Percentiles rank a stretch among this genome's conserved stretches.
These are phyloP conservation scores for Drosophila watanabei DNA, from an alignment of 1,140 invertebrate species.

Conservation along the genomic window DNA sequence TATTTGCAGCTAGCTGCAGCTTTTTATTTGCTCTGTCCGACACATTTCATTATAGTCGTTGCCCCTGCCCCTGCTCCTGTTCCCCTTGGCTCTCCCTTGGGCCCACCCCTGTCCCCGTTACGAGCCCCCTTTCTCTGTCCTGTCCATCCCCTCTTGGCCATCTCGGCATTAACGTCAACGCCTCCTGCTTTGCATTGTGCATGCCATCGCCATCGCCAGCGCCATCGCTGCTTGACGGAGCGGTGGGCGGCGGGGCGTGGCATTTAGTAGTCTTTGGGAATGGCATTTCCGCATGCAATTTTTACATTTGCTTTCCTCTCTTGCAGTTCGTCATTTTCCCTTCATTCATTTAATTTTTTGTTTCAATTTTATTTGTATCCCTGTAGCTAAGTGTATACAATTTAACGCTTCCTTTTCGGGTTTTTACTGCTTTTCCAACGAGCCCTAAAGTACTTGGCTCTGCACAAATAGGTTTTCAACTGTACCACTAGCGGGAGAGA, in stretches of 20 bases:
- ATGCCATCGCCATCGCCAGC: slow-evolving; percentile 22
- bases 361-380: slow-evolving; percentile 30
- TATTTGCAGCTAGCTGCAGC: slow-evolving; percentile 66
- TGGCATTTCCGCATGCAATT: slow-evolving; percentile 84
- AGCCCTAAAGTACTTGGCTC: slow-evolving; percentile 39
- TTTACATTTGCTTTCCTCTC: slow-evolving; percentile 57
- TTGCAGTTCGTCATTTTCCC: slow-evolving; percentile 55
- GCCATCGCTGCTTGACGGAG: slow-evolving; percentile 6
- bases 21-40: slow-evolving; percentile 76
- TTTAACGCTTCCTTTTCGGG: slow-evolving; percentile 69
- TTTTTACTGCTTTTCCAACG: slow-evolving; percentile 47
- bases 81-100: not conserved
- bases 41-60: slow-evolving; percentile 77
- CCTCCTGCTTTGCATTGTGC: slow-evolving; percentile 71
- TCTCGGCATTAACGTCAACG: slow-evolving; percentile 35
- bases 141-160: slow-evolving; percentile 10
- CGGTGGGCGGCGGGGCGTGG: slow-evolving; percentile 43
- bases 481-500: slow-evolving; percentile 3
- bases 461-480: slow-evolving; percentile 33
- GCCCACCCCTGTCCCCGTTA: not conserved
- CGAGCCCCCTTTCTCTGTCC: not conserved
- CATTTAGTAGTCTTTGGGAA: slow-evolving; percentile 76
- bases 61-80: not conserved
- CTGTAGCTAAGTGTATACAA: slow-evolving; percentile 78
- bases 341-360: slow-evolving; percentile 35